Evolutionary conservation across 2,888 invertebrate species (phyloP).

Genomic region (Osedax fenrisi): DNA sequence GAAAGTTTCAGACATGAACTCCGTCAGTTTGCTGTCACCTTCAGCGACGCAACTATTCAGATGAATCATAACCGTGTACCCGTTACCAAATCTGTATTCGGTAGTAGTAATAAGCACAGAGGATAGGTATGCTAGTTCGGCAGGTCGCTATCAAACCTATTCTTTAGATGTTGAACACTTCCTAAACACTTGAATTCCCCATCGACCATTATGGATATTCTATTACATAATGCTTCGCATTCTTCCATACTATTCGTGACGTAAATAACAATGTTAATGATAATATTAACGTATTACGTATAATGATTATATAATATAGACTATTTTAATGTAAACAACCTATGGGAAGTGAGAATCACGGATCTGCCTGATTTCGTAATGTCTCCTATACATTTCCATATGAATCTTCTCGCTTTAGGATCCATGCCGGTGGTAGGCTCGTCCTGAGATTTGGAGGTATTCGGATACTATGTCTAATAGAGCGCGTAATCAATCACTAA

Average conservation of each 20-base stretch:
- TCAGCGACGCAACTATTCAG: constrained; percentile 22
- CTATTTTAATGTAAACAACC: constrained; percentile 16
- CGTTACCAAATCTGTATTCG: constrained; percentile 40
- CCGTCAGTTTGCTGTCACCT: constrained; percentile 22
- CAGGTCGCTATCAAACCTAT: constrained; percentile 43
- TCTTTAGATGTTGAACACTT: constrained; percentile 61
- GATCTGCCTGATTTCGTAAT: constrained; percentile 53
- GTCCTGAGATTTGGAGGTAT: no score
- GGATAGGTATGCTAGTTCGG: no score
- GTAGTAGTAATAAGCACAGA: no score
- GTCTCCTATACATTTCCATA: constrained; percentile 56
- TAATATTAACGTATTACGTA: no score
- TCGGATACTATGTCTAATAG: no score
- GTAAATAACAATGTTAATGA: no score
- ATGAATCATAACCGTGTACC: constrained; percentile 36
- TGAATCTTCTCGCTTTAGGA: constrained; percentile 56
- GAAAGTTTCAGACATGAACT: constrained; percentile 33
- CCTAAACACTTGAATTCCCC: constrained; percentile 65
- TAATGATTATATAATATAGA: no score
- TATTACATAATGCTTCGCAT: constrained; percentile 66
- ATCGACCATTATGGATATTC: constrained; percentile 64
- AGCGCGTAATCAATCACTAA: no score
- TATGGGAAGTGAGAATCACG: constrained; percentile 39
- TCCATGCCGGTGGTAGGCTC: constrained; percentile 61
- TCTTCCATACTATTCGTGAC: constrained; percentile 80